These are phyloP conservation scores for Meandrusa payeni DNA, from an alignment of 2,888 invertebrate genomes.

Conservation along the genomic window DNA sequence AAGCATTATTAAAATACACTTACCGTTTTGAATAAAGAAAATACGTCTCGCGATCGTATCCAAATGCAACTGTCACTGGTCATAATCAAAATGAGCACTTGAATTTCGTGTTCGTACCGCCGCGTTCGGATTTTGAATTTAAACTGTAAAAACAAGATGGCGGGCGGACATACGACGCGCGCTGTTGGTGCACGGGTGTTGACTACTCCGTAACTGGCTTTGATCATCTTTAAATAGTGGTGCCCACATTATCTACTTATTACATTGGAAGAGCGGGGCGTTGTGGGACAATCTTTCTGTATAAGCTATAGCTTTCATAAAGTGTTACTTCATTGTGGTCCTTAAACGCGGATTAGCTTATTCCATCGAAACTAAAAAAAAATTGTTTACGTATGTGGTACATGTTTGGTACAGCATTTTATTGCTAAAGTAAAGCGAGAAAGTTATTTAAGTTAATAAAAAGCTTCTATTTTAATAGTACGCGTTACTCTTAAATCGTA, in stretches of 20 bases:
- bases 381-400: no score
- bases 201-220: slow-evolving; percentile 82
- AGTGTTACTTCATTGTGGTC: slow-evolving; percentile 22
- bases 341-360: slow-evolving; percentile 7
- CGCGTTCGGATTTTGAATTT: slow-evolving; percentile 54
- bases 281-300: slow-evolving; percentile 55
- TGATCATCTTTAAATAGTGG: slow-evolving; percentile 85
- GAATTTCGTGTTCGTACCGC: slow-evolving; percentile 50
- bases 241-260: slow-evolving; percentile 81
- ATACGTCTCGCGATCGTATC: slow-evolving; percentile 47
- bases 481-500: no score
- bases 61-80: slow-evolving; percentile 65
- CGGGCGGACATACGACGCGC: slow-evolving; percentile 45
- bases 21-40: slow-evolving; percentile 13
- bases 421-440: no score
- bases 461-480: no score
- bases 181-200: slow-evolving; percentile 65
- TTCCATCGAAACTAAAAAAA: neutral
- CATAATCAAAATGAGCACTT: slow-evolving; percentile 58
- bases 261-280: slow-evolving; percentile 70
- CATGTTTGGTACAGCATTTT: no score
- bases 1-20: no score
- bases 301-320: slow-evolving; percentile 33
- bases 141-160: slow-evolving; percentile 58
- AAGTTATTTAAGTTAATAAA: no score